These are phyloP conservation scores for Macrosiphum euphorbiae DNA, from an alignment of 2,888 invertebrate genomes.

Conservation along the genomic window DNA sequence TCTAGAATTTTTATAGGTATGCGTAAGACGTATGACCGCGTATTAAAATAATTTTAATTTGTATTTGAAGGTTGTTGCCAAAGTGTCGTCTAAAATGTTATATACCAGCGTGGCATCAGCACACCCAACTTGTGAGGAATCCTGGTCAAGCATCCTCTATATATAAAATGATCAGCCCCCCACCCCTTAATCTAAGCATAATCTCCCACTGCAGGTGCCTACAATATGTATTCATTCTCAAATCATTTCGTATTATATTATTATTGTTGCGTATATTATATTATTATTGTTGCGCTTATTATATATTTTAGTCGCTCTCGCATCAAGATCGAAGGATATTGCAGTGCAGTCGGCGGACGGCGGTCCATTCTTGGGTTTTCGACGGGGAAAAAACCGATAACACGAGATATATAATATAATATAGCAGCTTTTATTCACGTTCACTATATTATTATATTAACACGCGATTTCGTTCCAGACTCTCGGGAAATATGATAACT, in stretches of 20 bases:
- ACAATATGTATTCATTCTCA: background rate
- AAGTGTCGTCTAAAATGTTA: background rate
- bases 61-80: no score
- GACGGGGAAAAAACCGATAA: background rate
- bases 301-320: background rate
- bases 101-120: background rate
- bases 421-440: background rate
- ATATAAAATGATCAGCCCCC: background rate
- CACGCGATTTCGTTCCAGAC: background rate
- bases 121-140: background rate
- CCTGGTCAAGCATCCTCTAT: background rate
- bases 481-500: background rate
- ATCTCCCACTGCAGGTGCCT: background rate
- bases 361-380: background rate
- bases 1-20: no score
- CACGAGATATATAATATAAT: background rate
- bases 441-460: background rate
- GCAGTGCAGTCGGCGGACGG: background rate
- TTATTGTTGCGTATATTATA: background rate
- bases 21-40: background rate
- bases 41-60: no score
- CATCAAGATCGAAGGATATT: background rate
- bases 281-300: background rate
- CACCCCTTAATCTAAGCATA: background rate
- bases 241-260: background rate